Evolutionary conservation across 2,797 vertebrate species (phyloP).

Genomic region (Sebastes miniatus): DNA sequence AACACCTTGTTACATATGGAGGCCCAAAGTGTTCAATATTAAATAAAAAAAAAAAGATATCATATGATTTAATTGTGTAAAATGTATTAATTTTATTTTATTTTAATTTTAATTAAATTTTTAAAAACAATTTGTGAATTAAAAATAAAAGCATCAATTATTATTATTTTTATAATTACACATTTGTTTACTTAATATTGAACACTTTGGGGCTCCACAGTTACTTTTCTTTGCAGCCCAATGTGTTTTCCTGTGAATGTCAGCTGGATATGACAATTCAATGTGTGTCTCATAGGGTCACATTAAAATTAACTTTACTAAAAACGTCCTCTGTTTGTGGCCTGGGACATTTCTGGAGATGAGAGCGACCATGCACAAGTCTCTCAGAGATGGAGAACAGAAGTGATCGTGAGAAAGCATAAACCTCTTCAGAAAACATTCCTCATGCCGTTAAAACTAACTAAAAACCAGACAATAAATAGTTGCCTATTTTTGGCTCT

Average conservation of each 20-base stretch:
- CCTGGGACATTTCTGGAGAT: background rate
- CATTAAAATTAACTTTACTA: background rate
- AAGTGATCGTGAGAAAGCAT: constrained; percentile 17
- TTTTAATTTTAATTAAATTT: too few relatives aligned
- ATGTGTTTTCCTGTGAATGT: background rate
- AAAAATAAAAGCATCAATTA: background rate
- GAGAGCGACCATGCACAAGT: constrained; percentile 27
- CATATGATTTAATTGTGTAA: background rate
- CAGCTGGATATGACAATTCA: background rate
- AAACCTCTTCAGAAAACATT: constrained; percentile 57
- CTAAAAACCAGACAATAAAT: constrained; percentile 44
- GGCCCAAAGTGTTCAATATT: background rate
- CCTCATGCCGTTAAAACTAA: constrained; percentile 58
- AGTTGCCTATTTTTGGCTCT: constrained; percentile 33
- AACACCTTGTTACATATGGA: background rate
- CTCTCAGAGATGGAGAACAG: constrained; percentile 15
- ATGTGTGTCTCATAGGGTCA: background rate
- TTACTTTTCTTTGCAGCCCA: background rate
- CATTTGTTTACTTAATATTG: background rate
- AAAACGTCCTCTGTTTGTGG: background rate
- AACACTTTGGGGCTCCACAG: background rate
- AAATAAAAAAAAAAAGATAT: background rate
- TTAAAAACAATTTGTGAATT: background rate
- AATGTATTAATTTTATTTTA: background rate
- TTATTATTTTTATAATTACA: too few relatives aligned